These are phyloP conservation scores for Enteromius trimaculatus DNA, from an alignment of 2,797 vertebrate genomes.

Conservation along the genomic window DNA sequence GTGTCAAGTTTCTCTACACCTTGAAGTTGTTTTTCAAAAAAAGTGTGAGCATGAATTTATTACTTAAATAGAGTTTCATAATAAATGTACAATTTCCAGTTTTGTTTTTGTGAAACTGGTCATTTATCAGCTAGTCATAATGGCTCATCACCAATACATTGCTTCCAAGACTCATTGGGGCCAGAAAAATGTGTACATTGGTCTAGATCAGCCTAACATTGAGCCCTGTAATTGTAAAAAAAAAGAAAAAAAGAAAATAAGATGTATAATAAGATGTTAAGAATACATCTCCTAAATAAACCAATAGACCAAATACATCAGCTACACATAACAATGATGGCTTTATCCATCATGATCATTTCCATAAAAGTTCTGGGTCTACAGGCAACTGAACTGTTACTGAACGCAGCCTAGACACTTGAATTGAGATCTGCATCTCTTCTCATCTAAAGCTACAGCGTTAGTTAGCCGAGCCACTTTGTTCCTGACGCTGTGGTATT, in stretches of 20 bases:
- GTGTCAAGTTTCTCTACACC: not conserved
- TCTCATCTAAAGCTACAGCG: conserved; percentile 3
- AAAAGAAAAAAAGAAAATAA: not conserved
- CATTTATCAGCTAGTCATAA: not conserved
- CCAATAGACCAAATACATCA: not conserved
- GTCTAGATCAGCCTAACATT: not conserved
- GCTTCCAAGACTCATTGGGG: not conserved
- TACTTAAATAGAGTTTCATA: not conserved
- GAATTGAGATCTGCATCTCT: conserved; percentile 11
- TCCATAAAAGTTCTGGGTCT: not conserved
- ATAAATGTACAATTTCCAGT: not conserved
- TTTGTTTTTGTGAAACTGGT: not conserved
- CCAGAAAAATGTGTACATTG: not conserved
- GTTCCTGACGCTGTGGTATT: conserved; percentile 27
- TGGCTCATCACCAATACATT: not conserved
- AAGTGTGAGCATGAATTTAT: no score
- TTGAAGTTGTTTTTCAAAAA: no score
- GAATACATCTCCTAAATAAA: not conserved
- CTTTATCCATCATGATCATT: no score
- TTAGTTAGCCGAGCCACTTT: not conserved
- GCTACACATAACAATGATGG: not conserved
- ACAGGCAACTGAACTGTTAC: not conserved
- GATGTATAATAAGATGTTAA: not conserved
- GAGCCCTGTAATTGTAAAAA: not conserved
- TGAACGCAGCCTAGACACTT: not conserved